phyloP scores from a whole-genome alignment of 1,140 invertebrate species.

The Papilio polytes region DNA sequence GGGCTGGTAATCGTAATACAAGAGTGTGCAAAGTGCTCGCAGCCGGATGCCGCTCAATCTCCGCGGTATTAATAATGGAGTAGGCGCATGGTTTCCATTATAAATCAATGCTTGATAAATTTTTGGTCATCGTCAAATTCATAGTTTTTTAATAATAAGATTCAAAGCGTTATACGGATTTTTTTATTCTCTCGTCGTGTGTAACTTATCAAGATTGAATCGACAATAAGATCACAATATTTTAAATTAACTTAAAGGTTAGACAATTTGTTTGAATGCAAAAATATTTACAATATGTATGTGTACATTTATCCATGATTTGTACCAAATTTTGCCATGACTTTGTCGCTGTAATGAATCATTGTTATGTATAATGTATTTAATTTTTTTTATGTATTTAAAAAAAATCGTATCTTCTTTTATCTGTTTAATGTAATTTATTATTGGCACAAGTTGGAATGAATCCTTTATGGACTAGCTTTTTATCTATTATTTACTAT shows the following conservation, averaged over 20 bases:
- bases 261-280: too few species aligned
- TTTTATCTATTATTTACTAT: not conserved
- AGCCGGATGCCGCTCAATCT: conserved; percentile 66
- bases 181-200: too few species aligned
- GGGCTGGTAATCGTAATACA: conserved; percentile 30
- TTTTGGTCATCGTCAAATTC: not conserved
- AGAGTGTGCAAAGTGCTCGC: conserved; percentile 51
- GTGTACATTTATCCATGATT: too few species aligned
- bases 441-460: not conserved
- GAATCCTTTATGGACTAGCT: too few species aligned
- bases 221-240: too few species aligned
- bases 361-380: not conserved
- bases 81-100: conserved; percentile 62
- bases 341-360: not conserved
- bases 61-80: conserved; percentile 57
- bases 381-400: too few species aligned
- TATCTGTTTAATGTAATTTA: not conserved
- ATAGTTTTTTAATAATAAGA: not conserved
- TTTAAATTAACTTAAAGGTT: too few species aligned
- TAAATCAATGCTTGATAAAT: not conserved
- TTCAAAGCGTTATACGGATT: too few species aligned
- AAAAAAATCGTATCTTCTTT: not conserved
- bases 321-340: not conserved
- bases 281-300: too few species aligned
- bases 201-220: too few species aligned